Evolutionary conservation across 2,888 invertebrate species (phyloP), one percentile per base, ranked within the genome.

Genomic region (Piscicola geometra): DNA sequence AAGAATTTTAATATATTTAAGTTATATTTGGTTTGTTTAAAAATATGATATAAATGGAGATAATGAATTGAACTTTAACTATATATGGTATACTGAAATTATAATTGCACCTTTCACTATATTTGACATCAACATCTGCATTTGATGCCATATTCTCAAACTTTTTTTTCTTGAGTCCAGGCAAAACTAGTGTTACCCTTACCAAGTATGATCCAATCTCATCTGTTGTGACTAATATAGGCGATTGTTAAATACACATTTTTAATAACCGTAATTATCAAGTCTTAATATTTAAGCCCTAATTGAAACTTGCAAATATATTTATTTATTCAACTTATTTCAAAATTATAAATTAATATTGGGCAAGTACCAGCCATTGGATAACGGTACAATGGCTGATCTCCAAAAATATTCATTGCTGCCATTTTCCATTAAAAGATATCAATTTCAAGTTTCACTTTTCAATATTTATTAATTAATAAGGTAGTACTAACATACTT

Each of bases 161-260:
- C 47, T 25, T 68, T 35, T 75, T 33, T 36, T 56, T 75, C 35
- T 69, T 75, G 35, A 75, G 12, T 41, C 75, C 75, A n/a, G 70
- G 75, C 30, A 75, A 12, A 32, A 70, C 75, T 21, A 75, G 12
- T 21, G 60, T 69, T 15, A 75, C 75, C 52, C 60, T 32, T 33
- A 75, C 75, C 25, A 41, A 68, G 32, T 47, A 50, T 33, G 50
- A 41, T 32, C 60, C 69, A 33, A 70, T 60, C n/a, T 75, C 75
- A 30, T 75, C 75, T 50, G 56, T 35, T 35, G 75, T 69, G 15
- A 69, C 75, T 75, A 33, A 15, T 56, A 56, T 56, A 21, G 5
- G 5, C 3, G 25, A 18, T 56, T 56, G n/a, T 25, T 25, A 56
- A 56, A 18, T 56, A 56, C 21, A 47, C 21, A 15, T 47, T 56